These are phyloP conservation scores for Parambassis ranga DNA, from an alignment of 2,797 vertebrate genomes.

Conservation along the genomic window DNA sequence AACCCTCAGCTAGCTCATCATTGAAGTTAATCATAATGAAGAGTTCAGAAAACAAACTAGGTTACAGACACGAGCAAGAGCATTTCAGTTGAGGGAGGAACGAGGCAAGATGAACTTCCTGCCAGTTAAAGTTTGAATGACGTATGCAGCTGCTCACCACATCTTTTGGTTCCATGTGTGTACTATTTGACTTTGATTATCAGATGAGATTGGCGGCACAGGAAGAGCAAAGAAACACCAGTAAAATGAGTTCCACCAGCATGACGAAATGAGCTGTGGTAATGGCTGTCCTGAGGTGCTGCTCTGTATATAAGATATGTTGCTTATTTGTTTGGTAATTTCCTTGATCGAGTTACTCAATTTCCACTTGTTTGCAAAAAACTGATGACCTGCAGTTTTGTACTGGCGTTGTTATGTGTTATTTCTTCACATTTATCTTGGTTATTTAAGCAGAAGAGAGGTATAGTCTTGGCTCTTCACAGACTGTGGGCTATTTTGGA, in stretches of 20 bases:
- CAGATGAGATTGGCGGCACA: slow-evolving; percentile 26
- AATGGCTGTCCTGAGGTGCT: background rate
- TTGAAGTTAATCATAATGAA: background rate
- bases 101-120: slow-evolving; percentile 50
- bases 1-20: background rate
- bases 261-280: background rate
- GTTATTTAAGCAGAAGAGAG: background rate
- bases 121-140: slow-evolving; percentile 53
- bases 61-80: background rate
- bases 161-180: slow-evolving; percentile 37
- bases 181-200: slow-evolving; percentile 38
- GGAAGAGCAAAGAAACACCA: slow-evolving; percentile 35
- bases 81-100: slow-evolving; percentile 25
- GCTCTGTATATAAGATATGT: background rate
- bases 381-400: background rate
- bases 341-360: slow-evolving; percentile 1
- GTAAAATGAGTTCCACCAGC: background rate
- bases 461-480: slow-evolving; percentile 5
- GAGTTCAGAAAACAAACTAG: background rate
- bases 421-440: background rate
- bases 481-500: slow-evolving; percentile 2
- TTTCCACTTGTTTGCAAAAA: background rate
- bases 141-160: slow-evolving; percentile 40
- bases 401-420: background rate
- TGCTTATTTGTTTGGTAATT: background rate